Conservation (phyloP, 2,113 vertebrate genomes). For the Bostrychus sinensis region DNA sequence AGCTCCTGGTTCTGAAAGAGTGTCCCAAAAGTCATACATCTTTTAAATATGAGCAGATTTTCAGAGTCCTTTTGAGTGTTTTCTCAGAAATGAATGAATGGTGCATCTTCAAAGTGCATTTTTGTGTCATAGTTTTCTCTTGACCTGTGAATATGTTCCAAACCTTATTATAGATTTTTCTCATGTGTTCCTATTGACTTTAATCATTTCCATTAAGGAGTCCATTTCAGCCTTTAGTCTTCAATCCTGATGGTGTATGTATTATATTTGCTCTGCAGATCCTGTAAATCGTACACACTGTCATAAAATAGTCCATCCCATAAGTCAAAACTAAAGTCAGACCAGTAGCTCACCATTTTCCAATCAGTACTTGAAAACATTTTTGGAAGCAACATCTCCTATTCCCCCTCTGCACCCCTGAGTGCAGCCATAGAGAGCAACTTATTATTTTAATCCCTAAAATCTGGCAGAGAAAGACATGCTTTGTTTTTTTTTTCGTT, state of each 20-base stretch:
- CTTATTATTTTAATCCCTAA: conserved; percentile 30
- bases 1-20: neutral
- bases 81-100: conserved; percentile 28
- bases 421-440: conserved; percentile 12
- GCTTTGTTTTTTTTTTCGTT: conserved; percentile 21
- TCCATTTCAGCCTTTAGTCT: too few species aligned
- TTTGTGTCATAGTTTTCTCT: neutral
- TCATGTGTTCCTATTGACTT: neutral
- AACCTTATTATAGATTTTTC: neutral
- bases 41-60: conserved; percentile 43
- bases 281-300: too few species aligned
- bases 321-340: neutral
- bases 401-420: neutral
- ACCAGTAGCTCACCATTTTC: neutral
- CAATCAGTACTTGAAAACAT: neutral
- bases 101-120: conserved; percentile 17
- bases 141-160: neutral
- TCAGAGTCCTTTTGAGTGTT: conserved; percentile 8
- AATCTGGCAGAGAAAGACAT: conserved; percentile 23
- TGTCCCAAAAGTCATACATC: conserved; percentile 19
- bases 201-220: too few species aligned
- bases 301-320: too few species aligned
- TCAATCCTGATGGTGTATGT: too few species aligned
- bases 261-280: too few species aligned
- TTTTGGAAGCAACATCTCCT: neutral